Base-by-base conservation (phyloP, 2,888 invertebrate species). In the Trypoxylon attenuatum region DNA sequence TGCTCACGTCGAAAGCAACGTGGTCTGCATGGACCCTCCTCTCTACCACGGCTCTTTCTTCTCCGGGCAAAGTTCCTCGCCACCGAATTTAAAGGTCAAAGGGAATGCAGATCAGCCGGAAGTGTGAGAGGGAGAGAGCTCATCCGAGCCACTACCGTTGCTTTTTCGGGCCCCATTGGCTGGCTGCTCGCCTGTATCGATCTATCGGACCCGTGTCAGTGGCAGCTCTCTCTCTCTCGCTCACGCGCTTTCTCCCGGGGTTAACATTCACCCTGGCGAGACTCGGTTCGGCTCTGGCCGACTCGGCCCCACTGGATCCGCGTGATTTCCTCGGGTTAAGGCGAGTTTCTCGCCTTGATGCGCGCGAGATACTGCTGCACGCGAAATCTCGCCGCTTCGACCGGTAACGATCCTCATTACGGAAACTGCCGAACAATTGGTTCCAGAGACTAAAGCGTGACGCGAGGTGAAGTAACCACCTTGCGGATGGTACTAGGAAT, bases 81-180 rank as follows among this genome's bases (percentile, higher is more conserved):
- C 69, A 65, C 65, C 67, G 60, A 79, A 83, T 84, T 83, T 81
- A 82, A 82, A 83, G 82, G 83, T 82, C 82, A 84, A 84, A 84
- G 79, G 73, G 76, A 78, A 83, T 84, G 83, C 77, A 83, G 76
- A 84, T 82, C 76, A 74, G 69, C 65, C 52, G n/a, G n/a, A n/a
- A n/a, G n/a, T n/a, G n/a, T n/a, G n/a, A n/a, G n/a, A n/a, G n/a
- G n/a, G n/a, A n/a, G n/a, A n/a, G n/a, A n/a, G n/a, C n/a, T n/a
- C n/a, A n/a, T n/a, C n/a, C n/a, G n/a, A n/a, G n/a, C n/a, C n/a
- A n/a, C n/a, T n/a, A n/a, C n/a, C n/a, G n/a, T n/a, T n/a, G n/a
- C n/a, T n/a, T n/a, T n/a, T n/a, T n/a, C n/a, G n/a, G n/a, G n/a
- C n/a, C n/a, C n/a, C n/a, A n/a, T n/a, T n/a, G n/a, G n/a, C n/a